phyloP scores from a whole-genome alignment of 2,888 invertebrate species.

The Papilio protenor region DNA sequence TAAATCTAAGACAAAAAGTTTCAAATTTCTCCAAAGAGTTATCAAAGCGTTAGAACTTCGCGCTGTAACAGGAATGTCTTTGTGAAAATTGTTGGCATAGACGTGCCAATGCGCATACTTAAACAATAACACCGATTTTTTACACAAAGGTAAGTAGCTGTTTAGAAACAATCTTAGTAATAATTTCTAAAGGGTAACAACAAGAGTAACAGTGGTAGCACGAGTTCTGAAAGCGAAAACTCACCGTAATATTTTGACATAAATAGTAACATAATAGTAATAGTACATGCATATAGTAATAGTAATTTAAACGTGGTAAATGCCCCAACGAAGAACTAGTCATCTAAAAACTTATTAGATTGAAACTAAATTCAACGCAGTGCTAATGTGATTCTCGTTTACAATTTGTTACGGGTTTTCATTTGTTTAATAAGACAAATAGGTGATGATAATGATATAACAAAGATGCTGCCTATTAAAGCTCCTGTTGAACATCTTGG shows the following conservation, averaged over 20 bases:
- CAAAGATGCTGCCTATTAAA: too few relatives aligned
- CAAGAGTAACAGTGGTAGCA: neutral
- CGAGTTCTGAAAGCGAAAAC: neutral
- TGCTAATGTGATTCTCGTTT: too few relatives aligned
- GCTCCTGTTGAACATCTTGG: too few relatives aligned
- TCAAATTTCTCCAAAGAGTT: constrained; percentile 71
- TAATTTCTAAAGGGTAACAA: neutral
- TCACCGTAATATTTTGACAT: neutral
- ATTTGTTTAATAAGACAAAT: too few relatives aligned
- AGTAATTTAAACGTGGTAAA: too few relatives aligned
- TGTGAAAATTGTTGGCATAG: constrained; percentile 74
- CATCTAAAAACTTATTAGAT: too few relatives aligned
- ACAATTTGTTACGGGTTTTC: too few relatives aligned
- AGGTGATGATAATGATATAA: too few relatives aligned
- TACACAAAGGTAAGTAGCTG: constrained; percentile 57
- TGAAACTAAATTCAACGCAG: too few relatives aligned
- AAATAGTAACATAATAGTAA: neutral
- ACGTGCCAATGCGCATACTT: constrained; percentile 66
- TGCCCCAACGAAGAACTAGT: too few relatives aligned
- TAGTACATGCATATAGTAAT: too few relatives aligned
- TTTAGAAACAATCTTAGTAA: constrained; percentile 38
- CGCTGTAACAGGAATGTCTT: constrained; percentile 69
- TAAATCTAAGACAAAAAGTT: constrained; percentile 51
- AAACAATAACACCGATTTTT: constrained; percentile 53
- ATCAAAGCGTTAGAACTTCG: constrained; percentile 71